These are phyloP conservation scores for Ascidia mentula DNA, from an alignment of 23 tunicate species.

Conservation along the genomic window DNA sequence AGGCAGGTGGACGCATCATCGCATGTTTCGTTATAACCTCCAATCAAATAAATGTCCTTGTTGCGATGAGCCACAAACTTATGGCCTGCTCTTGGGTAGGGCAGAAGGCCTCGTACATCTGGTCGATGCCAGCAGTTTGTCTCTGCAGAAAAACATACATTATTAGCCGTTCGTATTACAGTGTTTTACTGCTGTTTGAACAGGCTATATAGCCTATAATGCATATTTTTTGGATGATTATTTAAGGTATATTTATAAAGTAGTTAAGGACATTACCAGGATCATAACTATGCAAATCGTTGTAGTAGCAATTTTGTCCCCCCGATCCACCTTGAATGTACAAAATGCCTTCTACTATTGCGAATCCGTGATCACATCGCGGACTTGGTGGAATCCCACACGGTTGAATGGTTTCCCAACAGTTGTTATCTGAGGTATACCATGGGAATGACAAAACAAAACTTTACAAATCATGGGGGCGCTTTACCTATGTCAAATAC, in stretches of 20 bases:
- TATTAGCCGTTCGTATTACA: neutral
- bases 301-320: constrained; percentile 23
- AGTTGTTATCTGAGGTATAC: neutral
- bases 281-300: constrained; percentile 60
- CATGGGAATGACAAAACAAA: neutral
- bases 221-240: no score
- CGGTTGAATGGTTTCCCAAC: constrained; percentile 42
- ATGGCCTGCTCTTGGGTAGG: constrained; percentile 51
- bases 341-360: constrained; percentile 34
- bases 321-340: constrained; percentile 75
- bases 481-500: constrained; percentile 35
- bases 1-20: neutral
- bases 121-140: constrained; percentile 36
- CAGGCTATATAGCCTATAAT: no score
- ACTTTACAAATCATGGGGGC: neutral
- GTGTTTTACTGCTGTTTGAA: no score
- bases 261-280: no score
- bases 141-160: constrained; percentile 7
- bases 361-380: constrained; percentile 71
- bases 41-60: constrained; percentile 78
- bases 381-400: constrained; percentile 35
- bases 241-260: no score
- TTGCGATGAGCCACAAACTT: constrained; percentile 76
- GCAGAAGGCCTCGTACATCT: constrained; percentile 39
- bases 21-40: constrained; percentile 42